Percentiles rank a stretch among this genome's conserved stretches.
These are phyloP conservation scores for Phylloscopus trochiloides DNA, from an alignment of 2,113 vertebrate species.

Conservation along the genomic window DNA sequence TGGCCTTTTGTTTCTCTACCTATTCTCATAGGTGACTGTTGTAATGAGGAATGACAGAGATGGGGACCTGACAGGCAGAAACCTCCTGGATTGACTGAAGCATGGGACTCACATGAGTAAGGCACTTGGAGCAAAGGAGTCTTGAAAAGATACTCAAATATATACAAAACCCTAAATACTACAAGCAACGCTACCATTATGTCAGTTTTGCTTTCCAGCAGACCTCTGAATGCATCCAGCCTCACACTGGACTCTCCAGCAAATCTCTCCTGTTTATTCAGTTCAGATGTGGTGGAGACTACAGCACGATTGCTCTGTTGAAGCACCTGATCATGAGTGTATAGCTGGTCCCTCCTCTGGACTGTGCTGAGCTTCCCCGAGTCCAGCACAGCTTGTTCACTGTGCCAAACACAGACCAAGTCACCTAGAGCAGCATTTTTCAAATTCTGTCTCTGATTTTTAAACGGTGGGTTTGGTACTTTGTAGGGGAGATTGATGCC, in stretches of 20 bases:
- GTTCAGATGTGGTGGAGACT: neutral
- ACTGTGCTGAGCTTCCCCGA: neutral
- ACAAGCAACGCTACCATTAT: neutral
- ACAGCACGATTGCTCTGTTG: neutral
- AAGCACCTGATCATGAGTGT: neutral
- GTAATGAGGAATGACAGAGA: slow-evolving; percentile 34
- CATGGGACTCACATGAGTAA: neutral
- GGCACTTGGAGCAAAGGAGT: neutral
- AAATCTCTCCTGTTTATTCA: neutral
- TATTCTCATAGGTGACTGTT: slow-evolving; percentile 52
- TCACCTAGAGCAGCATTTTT: neutral
- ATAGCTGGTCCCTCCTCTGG: neutral
- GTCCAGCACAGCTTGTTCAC: neutral
- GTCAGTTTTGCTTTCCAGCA: neutral
- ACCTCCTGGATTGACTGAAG: neutral
- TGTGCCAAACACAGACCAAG: neutral
- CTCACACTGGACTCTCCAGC: neutral
- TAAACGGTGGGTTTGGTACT: slow-evolving; percentile 3
- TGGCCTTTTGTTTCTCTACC: slow-evolving; percentile 49
- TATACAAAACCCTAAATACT: neutral
- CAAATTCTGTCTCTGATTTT: neutral
- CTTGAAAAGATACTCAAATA: neutral
- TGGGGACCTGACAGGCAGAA: neutral
- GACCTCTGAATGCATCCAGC: neutral
- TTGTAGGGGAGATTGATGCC: neutral